phyloP scores from a whole-genome alignment of 1,140 invertebrate genomes.

The Leptinotarsa defecta region DNA sequence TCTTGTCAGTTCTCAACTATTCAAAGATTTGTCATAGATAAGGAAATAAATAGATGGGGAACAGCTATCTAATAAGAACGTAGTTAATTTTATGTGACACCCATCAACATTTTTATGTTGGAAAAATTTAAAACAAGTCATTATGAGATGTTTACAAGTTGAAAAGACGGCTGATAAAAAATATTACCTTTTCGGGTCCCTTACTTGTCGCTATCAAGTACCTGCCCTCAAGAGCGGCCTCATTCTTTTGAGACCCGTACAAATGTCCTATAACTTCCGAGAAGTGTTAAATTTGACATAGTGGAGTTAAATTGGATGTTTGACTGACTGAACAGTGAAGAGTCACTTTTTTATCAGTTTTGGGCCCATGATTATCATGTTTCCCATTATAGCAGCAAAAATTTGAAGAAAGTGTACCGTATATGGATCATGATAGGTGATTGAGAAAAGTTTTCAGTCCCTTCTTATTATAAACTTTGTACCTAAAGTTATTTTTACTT shows the following conservation, averaged over 20 bases:
- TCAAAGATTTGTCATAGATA: too few species aligned
- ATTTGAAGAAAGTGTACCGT: too few species aligned
- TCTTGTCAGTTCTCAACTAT: too few species aligned
- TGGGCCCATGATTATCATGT: background rate
- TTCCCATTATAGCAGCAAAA: background rate
- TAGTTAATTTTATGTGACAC: slow-evolving; percentile 17
- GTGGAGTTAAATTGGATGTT: slow-evolving; percentile 13
- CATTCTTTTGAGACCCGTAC: slow-evolving; percentile 9
- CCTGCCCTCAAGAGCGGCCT: slow-evolving; percentile 10
- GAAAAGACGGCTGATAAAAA: slow-evolving; percentile 25
- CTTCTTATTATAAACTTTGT: too few species aligned
- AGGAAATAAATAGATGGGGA: background rate
- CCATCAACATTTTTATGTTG: slow-evolving; percentile 14
- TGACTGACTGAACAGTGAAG: background rate
- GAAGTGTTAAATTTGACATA: slow-evolving; percentile 23
- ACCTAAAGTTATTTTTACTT: too few species aligned
- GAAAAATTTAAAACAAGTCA: slow-evolving; percentile 30
- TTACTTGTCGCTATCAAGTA: slow-evolving; percentile 21
- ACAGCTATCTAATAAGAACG: slow-evolving; percentile 9
- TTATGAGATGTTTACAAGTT: slow-evolving; percentile 29
- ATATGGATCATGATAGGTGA: too few species aligned
- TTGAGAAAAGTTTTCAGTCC: too few species aligned
- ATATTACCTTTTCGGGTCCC: slow-evolving; percentile 14
- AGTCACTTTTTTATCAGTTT: slow-evolving; percentile 2
- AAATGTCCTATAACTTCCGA: slow-evolving; percentile 26